Base-by-base conservation (phyloP, 2,797 vertebrate species). In the Spatula clypeata region DNA sequence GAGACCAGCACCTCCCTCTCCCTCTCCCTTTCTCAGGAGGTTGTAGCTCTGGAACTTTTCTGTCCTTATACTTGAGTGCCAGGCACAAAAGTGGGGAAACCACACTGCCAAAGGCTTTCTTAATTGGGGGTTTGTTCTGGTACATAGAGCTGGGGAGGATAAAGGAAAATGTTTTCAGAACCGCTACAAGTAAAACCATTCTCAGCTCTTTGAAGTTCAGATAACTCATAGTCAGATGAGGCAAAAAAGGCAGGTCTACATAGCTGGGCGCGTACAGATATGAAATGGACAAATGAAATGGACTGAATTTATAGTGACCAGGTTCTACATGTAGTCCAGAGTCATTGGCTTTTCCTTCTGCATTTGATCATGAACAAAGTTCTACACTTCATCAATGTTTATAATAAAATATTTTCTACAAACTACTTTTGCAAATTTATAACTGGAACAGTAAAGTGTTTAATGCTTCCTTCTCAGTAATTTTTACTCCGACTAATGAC, bases 401-500 rank as follows among this genome's bases (percentile, higher is more conserved):
- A 40, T 81, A 88, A 36, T 47, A 18, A 54, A 53, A 8, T 67
- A 20, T 90, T 95, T 79, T 79, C 45, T 77, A 27, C 29, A 32
- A 88, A 83, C 0, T 84, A 38, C 5, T 79, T 17, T 74, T 73
- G 40, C 42, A 83, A 83, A 32, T 31, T 40, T n/a, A 4, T 51
- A 86, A 32, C 1, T 0, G 8, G 20, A 90, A 71, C 26, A 27
- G 32, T 47, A 66, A 51, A 62, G 14, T 49, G 17, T 45, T 86
- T 81, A 93, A 3, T 72, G n/a, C 6, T 85, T 27, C 8, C 15
- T 84, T 88, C 82, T 65, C 16, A 47, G 65, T 67, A 32, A 62
- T 92, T 82, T 95, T 91, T 69, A 89, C 57, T 95, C 91, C 97
- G 74, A 90, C 61, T 93, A 79, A 93, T 96, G 80, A 62, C 42